These are phyloP conservation scores for Melieria picta DNA, from an alignment of 2,888 invertebrate genomes.

Conservation along the genomic window DNA sequence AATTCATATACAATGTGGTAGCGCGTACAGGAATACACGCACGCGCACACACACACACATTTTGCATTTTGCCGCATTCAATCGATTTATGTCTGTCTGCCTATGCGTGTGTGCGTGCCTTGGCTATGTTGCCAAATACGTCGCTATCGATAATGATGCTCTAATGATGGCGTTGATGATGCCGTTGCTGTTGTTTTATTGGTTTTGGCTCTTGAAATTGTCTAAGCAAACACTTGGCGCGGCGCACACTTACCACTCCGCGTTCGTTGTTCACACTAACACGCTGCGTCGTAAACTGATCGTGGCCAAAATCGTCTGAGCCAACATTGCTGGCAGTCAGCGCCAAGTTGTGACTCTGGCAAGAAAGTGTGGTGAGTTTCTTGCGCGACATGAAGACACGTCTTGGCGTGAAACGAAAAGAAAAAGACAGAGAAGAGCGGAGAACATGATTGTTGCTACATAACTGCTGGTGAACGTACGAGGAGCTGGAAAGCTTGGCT, in stretches of 20 bases:
- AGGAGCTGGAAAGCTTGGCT: no score
- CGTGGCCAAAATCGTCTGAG: constrained; percentile 17
- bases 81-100: not conserved
- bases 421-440: not conserved
- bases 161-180: no score
- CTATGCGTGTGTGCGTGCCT: not conserved
- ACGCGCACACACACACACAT: constrained; percentile 5
- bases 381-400: not conserved
- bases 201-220: not conserved
- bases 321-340: constrained; percentile 25
- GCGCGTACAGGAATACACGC: constrained; percentile 28
- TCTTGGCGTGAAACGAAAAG: not conserved
- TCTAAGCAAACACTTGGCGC: constrained; percentile 20
- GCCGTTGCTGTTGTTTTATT: constrained; percentile 20
- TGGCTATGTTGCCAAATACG: constrained; percentile 30
- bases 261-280: constrained; percentile 45
- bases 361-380: constrained; percentile 49
- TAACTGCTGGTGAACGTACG: no score
- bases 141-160: constrained; percentile 30
- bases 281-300: constrained; percentile 48
- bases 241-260: constrained; percentile 38
- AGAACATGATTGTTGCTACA: not conserved
- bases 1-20: constrained; percentile 6
- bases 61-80: not conserved
- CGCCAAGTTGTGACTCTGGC: constrained; percentile 25